phyloP scores from a whole-genome alignment of 1,140 invertebrate species.

The Manduca sexta region DNA sequence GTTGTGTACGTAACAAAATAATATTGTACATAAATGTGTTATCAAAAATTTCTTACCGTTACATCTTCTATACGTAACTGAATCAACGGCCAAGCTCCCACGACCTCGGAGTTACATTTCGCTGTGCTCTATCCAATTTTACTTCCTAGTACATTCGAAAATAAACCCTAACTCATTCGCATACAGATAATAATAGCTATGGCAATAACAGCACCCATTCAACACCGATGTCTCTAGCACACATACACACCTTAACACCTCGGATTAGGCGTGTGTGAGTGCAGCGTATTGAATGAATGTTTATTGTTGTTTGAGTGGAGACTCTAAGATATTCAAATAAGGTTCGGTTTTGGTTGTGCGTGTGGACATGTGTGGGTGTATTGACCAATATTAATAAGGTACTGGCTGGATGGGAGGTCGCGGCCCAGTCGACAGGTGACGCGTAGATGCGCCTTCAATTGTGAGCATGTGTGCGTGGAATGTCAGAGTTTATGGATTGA shows the following conservation, averaged over 20 bases:
- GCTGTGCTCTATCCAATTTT: slow-evolving; percentile 62
- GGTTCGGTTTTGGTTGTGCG: slow-evolving; percentile 21
- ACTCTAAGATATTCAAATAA: slow-evolving; percentile 21
- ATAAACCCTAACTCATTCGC: slow-evolving; percentile 16
- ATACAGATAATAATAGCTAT: slow-evolving; percentile 27
- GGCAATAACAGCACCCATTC: slow-evolving; percentile 43
- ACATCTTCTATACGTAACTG: slow-evolving; percentile 57
- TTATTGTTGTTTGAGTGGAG: slow-evolving; percentile 21
- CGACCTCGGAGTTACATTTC: slow-evolving; percentile 61
- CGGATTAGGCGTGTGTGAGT: slow-evolving; percentile 32
- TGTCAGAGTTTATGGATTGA: slow-evolving; percentile 55
- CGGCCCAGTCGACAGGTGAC: slow-evolving; percentile 52
- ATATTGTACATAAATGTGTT: slow-evolving; percentile 30
- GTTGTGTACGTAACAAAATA: slow-evolving; percentile 15
- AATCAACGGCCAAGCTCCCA: slow-evolving; percentile 57
- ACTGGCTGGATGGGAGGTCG: slow-evolving; percentile 46
- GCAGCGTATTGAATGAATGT: slow-evolving; percentile 30
- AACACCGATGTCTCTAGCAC: slow-evolving; percentile 48
- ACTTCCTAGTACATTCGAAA: slow-evolving; percentile 54
- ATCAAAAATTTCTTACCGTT: slow-evolving; percentile 58
- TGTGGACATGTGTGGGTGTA: slow-evolving; percentile 31
- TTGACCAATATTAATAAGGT: slow-evolving; percentile 63
- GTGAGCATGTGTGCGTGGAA: slow-evolving; percentile 38
- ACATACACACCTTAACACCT: slow-evolving; percentile 49
- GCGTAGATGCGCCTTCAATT: slow-evolving; percentile 38